These are phyloP conservation scores for Pachycephus smyrnensis DNA, from an alignment of 2,888 invertebrate species.

Conservation along the genomic window DNA sequence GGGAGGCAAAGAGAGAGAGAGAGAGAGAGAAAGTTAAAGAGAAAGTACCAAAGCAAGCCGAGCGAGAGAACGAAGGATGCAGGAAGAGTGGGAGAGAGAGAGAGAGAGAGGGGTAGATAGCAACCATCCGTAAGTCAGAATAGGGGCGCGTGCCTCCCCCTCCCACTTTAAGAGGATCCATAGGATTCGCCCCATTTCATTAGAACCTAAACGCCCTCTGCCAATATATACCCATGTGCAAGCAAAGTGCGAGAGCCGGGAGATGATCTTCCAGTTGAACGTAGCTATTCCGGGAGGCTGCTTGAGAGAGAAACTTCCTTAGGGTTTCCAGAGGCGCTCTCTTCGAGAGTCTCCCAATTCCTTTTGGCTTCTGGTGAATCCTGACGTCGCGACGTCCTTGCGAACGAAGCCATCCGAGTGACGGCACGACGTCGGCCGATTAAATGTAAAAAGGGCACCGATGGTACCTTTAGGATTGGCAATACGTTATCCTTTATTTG, in stretches of 20 bases:
- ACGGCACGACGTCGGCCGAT: constrained; percentile 39
- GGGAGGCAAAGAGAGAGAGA: too few species aligned
- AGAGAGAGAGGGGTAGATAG: background rate
- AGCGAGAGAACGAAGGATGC: background rate
- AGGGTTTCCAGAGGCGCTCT: background rate
- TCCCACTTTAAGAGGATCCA: background rate
- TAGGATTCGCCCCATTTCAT: background rate
- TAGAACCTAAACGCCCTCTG: background rate
- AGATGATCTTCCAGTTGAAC: background rate
- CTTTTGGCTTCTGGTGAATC: background rate
- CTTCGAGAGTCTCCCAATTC: background rate
- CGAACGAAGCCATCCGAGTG: background rate
- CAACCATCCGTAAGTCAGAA: background rate
- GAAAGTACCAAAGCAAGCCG: background rate
- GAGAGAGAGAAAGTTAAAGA: too few species aligned
- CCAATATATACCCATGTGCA: background rate
- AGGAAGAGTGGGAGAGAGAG: background rate
- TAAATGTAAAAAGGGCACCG: constrained; percentile 48
- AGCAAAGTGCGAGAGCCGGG: background rate
- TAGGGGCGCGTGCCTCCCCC: background rate
- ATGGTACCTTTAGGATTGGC: background rate
- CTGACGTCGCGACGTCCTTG: background rate
- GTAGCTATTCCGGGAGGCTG: background rate
- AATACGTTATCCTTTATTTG: background rate
- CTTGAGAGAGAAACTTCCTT: background rate